Percentiles rank a stretch among this genome's conserved stretches.
These are phyloP conservation scores for Sula dactylatra DNA, from an alignment of 2,113 vertebrate species.

Conservation along the genomic window DNA sequence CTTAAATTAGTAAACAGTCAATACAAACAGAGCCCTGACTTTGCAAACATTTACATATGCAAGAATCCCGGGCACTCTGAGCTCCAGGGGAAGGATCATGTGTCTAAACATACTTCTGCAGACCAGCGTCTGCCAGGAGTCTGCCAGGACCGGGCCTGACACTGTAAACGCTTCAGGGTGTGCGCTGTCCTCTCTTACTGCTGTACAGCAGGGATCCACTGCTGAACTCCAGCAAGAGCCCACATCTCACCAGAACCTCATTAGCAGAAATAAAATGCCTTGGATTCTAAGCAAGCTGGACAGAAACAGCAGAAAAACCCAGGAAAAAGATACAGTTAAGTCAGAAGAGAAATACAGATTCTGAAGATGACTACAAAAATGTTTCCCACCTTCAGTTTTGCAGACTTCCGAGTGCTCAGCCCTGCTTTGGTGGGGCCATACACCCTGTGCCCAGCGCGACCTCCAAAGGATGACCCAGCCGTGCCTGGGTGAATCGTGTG, in stretches of 20 bases:
- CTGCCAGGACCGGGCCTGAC: neutral
- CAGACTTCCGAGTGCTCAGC: neutral
- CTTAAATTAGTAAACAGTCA: neutral
- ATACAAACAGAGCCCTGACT: neutral
- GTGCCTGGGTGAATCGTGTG: no score
- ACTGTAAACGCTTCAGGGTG: neutral
- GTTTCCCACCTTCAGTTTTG: neutral
- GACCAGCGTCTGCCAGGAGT: neutral
- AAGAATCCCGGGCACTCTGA: neutral
- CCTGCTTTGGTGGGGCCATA: neutral
- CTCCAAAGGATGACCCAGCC: neutral
- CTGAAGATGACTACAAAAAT: neutral
- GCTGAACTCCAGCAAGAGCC: neutral
- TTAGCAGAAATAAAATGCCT: neutral
- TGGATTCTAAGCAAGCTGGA: neutral
- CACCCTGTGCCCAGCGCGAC: neutral
- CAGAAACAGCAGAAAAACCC: neutral
- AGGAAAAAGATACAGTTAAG: neutral
- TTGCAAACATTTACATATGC: conserved; percentile 10
- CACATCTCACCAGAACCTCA: neutral
- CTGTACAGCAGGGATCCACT: neutral
- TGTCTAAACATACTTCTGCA: neutral
- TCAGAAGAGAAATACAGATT: neutral
- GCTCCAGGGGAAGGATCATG: neutral
- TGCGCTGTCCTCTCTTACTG: neutral